These are phyloP conservation scores for Drosophila seguyi DNA, from an alignment of 1,140 invertebrate species.

Conservation along the genomic window DNA sequence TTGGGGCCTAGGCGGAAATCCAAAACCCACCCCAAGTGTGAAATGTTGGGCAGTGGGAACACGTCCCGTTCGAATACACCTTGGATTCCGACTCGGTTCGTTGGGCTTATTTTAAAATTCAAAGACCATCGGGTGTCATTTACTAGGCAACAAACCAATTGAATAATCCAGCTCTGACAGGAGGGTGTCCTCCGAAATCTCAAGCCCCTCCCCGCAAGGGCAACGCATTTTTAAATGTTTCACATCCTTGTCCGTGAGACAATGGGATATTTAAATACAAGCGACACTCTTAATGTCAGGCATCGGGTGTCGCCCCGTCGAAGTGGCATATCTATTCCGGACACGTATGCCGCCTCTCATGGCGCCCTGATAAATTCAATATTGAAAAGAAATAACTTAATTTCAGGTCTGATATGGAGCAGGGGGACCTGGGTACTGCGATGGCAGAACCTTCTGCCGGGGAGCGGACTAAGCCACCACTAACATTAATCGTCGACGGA, in stretches of 20 bases:
- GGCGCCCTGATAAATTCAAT: constrained; percentile 77
- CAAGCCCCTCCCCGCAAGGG: constrained; percentile 1
- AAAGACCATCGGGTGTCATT: constrained; percentile 74
- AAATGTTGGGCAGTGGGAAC: constrained; percentile 57
- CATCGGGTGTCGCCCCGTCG: constrained; percentile 35
- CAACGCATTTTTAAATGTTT: constrained; percentile 80
- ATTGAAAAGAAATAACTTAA: constrained; percentile 83
- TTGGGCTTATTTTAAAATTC: constrained; percentile 73
- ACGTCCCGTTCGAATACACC: constrained; percentile 52
- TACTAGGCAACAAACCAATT: constrained; percentile 71
- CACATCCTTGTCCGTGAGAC: constrained; percentile 55
- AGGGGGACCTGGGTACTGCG: constrained; percentile 1
- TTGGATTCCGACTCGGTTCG: constrained; percentile 36
- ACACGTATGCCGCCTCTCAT: constrained; percentile 62
- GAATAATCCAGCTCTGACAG: constrained; percentile 56
- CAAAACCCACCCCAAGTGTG: constrained; percentile 46
- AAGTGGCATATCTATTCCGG: constrained; percentile 55
- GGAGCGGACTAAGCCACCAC: background rate
- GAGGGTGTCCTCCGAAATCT: constrained; percentile 1
- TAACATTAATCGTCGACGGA: constrained; percentile 15
- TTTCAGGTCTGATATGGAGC: constrained; percentile 37
- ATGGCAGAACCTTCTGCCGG: background rate
- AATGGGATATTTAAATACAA: constrained; percentile 78
- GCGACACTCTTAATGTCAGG: constrained; percentile 72
- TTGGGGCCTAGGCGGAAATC: constrained; percentile 6